Evolutionary conservation across 2,888 invertebrate genomes (phyloP), one percentile per base, ranked within the genome.

Genomic region (Euclidia mi): DNA sequence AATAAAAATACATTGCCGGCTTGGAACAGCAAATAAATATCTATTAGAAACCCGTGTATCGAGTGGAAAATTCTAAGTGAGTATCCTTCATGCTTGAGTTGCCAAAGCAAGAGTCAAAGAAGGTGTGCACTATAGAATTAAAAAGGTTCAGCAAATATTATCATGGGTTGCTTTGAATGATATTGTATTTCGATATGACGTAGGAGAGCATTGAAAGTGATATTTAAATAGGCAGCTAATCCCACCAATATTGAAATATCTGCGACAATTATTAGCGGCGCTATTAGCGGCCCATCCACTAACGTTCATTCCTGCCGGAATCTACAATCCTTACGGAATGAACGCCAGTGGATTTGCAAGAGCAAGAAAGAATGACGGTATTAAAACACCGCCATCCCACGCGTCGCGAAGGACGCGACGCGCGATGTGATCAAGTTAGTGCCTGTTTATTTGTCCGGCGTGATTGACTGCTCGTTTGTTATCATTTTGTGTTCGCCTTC

Each of bases 211-310:
- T 91, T 89, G 87, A 90, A 85, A 85, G 82, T 82, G 86, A 82
- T 93, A 92, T 93, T 93, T 93, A 92, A 93, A 92, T 89, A 92
- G 93, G 91, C 88, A 85, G 89, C 90, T 94, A 94, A 94, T 94
- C 92, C 91, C 75, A 87, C 92, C 93, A 92, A 92, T 94, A 94
- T 94, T 94, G 94, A 94, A 94, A 94, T 92, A 94, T 94, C 93
- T 84, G 88, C 88, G 92, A 94, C 94, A 93, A n/a, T n/a, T n/a
- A n/a, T n/a, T n/a, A n/a, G n/a, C n/a, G n/a, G n/a, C n/a, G n/a
- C n/a, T n/a, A n/a, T n/a, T n/a, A n/a, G n/a, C n/a, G n/a, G n/a
- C n/a, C n/a, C n/a, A n/a, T n/a, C n/a, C n/a, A n/a, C n/a, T n/a
- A n/a, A n/a, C n/a, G n/a, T n/a, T n/a, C n/a, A n/a, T n/a, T n/a